Base-by-base conservation (phyloP, 2,113 vertebrate species). In the Tetraodon nigroviridis region DNA sequence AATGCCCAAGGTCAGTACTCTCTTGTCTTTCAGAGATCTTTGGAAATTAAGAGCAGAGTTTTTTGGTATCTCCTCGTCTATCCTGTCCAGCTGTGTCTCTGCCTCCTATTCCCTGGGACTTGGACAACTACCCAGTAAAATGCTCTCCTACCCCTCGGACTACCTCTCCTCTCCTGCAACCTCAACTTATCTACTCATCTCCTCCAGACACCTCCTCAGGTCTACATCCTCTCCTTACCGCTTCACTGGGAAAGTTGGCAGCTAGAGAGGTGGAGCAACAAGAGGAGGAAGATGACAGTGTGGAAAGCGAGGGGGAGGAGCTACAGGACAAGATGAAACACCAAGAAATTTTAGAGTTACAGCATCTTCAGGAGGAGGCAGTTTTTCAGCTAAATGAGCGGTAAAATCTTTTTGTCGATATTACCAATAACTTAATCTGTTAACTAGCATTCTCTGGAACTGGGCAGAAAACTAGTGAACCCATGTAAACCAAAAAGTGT, bases 31-130 rank as follows among this genome's bases (percentile, higher is more conserved):
- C 79, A 93, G 95, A 81, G 95, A 97, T 62, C 76, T 97, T 58
- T 92, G 90, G 32, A 90, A 92, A 73, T 69, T 95, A 50, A 92
- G 90, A 71, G 93, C 91, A 0, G 92, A 95, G 52, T 92, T 94
- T 0, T 80, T 89, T n/a, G 92, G 73, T 50, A 81, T 94, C 59
- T 94, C 90, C 7, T 91, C 92, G 10, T 90, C 90, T 11, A 84
- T 94, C 51, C 83, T 94, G 51, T 85, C 86, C 60, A 88, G 47
- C 67, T 93, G 90, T 56, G 82, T 62, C 58, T 81, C 80, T 0
- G 18, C 81, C 47, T 87, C 57, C 69, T 17, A 50, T 63, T 67
- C 51, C 18, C n/a, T 69, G 49, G 58, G 52, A 29, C 75, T 73
- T 27, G 24, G 24, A 27, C 24, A 27, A 5, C 4, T 27, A 27